A percentile compares a stretch with the other conserved stretches of the same genome.
Evolutionary conservation across 2,888 invertebrate species (phyloP).

Genomic region (Euspilapteryx auroguttella): DNA sequence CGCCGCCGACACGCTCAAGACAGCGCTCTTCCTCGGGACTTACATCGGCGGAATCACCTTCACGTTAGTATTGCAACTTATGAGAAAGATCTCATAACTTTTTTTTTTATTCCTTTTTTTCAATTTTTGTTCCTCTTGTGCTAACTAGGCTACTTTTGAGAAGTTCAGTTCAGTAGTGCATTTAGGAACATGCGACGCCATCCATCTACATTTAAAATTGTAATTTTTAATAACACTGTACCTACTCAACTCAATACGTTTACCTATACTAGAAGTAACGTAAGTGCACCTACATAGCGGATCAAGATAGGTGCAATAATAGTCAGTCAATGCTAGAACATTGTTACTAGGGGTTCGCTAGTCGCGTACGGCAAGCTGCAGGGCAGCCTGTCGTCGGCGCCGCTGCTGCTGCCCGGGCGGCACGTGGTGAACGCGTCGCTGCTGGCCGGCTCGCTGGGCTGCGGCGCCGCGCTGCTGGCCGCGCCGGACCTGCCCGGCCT

Average conservation of each 20-base stretch:
- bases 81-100: background rate
- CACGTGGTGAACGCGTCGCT: slow-evolving; percentile 75
- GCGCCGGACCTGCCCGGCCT: slow-evolving; percentile 68
- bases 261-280: no score
- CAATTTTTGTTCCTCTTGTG: no score
- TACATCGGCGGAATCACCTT: slow-evolving; percentile 91
- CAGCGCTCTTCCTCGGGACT: slow-evolving; percentile 83
- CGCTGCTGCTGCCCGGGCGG: slow-evolving; percentile 79
- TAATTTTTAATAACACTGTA: no score
- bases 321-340: no score
- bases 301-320: no score
- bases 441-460: slow-evolving; percentile 70
- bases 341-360: slow-evolving; percentile 73
- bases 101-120: no score
- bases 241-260: no score
- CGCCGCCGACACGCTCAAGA: slow-evolving; percentile 77
- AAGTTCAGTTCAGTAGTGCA: no score
- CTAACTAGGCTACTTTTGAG: no score
- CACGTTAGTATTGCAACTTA: slow-evolving; percentile 50
- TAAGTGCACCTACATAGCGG: no score
- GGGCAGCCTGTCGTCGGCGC: slow-evolving; percentile 77
- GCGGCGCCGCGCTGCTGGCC: slow-evolving; percentile 69
- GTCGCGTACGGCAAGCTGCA: slow-evolving; percentile 91
- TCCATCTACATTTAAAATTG: no score
- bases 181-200: no score